Base-by-base conservation (phyloP, 2,888 invertebrate genomes). In the Sipunculus nudus region DNA sequence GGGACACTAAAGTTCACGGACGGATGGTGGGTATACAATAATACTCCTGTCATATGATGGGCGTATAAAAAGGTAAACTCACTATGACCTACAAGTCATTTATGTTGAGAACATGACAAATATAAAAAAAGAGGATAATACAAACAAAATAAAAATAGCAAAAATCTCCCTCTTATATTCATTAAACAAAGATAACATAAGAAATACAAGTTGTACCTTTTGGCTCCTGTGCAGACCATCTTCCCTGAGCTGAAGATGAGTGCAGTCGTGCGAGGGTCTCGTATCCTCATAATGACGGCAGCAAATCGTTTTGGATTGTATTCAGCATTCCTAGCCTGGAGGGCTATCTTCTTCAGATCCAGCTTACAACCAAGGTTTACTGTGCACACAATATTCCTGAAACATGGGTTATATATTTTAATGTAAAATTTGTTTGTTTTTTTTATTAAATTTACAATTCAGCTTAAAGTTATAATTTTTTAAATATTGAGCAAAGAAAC, bases 281-380 rank as follows among this genome's bases (percentile, higher is more conserved):
- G 88, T 71, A 91, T 90, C 75, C 90, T 84, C 98, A 99, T 99
- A 57, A 99, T 98, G 3, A 99, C 97, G 39, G 98, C 98, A 52
- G 97, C 96, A 87, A 99, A 99, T 78, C 98, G 91, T 85, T 98
- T 98, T 8, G 98, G 98, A 84, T 99, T 99, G 81, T 98, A 99
- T 84, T 99, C 98, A 1, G 98, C 98, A 86, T 99, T 99, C 82
- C 98, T 90, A 0, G 98, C 97, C 82, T 96, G 96, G 2, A 98
- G 86, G 0, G 98, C 97, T 74, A 99, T 99, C 85, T 93, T 94
- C 80, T 98, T 97, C 63, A 99, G 86, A 80, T 99, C 97, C 70
- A 98, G 85, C 85, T 94, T 94, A 83, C 96, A 96, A 75, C 91
- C 81, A 53, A 99, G 86, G 84, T 96, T 98, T 0, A 99, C 97